A percentile compares a stretch with the other conserved stretches of the same genome.
Evolutionary conservation across 2,888 invertebrate genomes (phyloP).

Genomic region (Eilema depressum): DNA sequence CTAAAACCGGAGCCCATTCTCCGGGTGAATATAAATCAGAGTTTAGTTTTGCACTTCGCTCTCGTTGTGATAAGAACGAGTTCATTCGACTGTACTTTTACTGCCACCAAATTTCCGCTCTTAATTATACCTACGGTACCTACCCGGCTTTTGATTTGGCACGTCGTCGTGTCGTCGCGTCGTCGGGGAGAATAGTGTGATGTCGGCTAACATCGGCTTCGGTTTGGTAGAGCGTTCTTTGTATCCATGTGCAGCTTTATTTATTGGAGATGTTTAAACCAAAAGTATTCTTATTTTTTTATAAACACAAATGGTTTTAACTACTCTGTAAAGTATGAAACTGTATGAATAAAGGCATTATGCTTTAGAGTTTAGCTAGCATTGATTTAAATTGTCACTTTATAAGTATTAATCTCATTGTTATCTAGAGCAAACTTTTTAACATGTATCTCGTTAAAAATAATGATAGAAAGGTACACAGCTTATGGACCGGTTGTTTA

Average conservation of each 20-base stretch:
- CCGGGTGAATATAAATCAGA: slow-evolving; percentile 68
- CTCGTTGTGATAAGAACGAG: slow-evolving; percentile 59
- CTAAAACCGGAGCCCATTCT: slow-evolving; percentile 54
- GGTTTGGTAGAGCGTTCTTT: background rate
- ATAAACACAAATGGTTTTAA: no score
- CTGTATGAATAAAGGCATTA: no score
- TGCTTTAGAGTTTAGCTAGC: no score
- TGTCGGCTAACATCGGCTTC: background rate
- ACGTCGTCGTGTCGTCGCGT: background rate
- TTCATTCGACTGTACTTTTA: slow-evolving; percentile 55
- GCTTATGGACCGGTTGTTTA: no score
- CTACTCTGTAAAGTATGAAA: no score
- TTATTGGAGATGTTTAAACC: no score
- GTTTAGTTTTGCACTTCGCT: slow-evolving; percentile 60
- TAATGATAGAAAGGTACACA: no score
- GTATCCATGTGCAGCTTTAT: background rate
- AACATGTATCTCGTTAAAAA: no score
- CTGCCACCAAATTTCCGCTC: slow-evolving; percentile 36
- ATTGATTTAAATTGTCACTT: no score
- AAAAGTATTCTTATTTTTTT: no score
- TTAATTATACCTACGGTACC: slow-evolving; percentile 15
- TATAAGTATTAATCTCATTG: no score
- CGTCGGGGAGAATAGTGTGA: background rate
- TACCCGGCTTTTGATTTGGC: background rate
- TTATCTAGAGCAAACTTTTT: no score